phyloP scores from a whole-genome alignment of 2,113 vertebrate genomes.

The Pomatostomus ruficeps region DNA sequence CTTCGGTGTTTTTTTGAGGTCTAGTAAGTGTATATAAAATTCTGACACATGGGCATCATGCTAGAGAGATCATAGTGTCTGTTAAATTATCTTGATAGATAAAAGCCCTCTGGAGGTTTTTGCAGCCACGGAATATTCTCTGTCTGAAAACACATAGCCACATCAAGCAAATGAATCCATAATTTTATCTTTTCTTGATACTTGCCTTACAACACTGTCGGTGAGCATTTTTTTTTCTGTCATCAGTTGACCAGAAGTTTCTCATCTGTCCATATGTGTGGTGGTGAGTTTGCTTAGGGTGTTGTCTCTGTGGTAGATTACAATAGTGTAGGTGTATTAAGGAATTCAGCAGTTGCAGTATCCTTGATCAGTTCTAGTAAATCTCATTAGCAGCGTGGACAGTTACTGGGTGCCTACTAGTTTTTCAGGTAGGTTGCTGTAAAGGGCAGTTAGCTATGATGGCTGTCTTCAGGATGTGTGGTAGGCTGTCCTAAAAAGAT shows the following conservation, averaged over 20 bases:
- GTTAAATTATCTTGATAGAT: background rate
- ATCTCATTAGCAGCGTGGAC: background rate
- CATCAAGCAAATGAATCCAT: background rate
- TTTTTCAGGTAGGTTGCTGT: background rate
- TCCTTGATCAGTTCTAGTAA: background rate
- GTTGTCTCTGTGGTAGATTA: background rate
- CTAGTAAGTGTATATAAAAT: background rate
- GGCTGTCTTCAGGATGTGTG: background rate
- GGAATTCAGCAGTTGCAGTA: background rate
- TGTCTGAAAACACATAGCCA: background rate
- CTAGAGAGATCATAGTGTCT: background rate
- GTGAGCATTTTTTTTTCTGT: background rate
- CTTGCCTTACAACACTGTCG: background rate
- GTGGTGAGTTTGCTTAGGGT: background rate
- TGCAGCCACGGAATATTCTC: background rate
- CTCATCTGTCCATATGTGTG: background rate
- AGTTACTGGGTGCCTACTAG: background rate
- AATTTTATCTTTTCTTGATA: background rate
- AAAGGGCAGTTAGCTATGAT: background rate
- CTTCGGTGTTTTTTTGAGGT: fast-evolving
- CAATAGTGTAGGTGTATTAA: background rate
- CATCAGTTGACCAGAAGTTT: background rate
- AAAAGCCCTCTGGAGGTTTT: background rate
- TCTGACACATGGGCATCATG: background rate
- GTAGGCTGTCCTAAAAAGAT: background rate